A percentile compares a stretch with the other conserved stretches of the same genome.
Conservation (phyloP, 2,888 invertebrate genomes). For the Drosophila mimetica region DNA sequence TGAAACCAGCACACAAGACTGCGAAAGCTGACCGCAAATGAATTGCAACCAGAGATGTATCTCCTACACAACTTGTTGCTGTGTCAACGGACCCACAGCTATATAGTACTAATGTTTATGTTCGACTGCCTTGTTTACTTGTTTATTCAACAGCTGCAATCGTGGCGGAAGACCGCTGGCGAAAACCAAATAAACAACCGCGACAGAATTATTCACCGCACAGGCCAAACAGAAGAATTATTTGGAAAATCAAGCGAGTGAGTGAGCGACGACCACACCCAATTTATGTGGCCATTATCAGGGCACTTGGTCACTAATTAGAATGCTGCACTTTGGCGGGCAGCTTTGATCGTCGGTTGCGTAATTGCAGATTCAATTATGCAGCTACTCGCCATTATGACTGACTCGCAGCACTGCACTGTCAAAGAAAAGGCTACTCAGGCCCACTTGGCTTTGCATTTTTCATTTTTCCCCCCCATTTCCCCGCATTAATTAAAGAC, state of each 20-base stretch:
- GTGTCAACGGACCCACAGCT: constrained; percentile 61
- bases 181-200: constrained; percentile 11
- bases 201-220: constrained; percentile 28
- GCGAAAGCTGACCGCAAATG: constrained; percentile 41
- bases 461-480: constrained; percentile 4
- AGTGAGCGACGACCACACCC: constrained; percentile 19
- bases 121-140: constrained; percentile 31
- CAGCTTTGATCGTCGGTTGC: constrained; percentile 58
- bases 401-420: constrained; percentile 44
- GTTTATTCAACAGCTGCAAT: constrained; percentile 51
- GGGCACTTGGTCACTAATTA: constrained; percentile 54
- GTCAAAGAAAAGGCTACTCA: constrained; percentile 28
- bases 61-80: constrained; percentile 72
- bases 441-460: constrained; percentile 21
- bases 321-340: constrained; percentile 26
- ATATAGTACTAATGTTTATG: constrained; percentile 35
- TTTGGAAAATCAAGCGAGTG: background rate
- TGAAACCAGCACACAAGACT: constrained; percentile 42
- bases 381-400: constrained; percentile 34
- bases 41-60: constrained; percentile 42
- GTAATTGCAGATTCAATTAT: constrained; percentile 73
- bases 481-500: constrained; percentile 75
- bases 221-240: constrained; percentile 4
- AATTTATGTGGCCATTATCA: constrained; percentile 29
- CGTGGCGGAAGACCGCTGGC: constrained; percentile 30